Evolutionary conservation across 2,888 invertebrate species (phyloP).

Genomic region (Adelphocoris suturalis): DNA sequence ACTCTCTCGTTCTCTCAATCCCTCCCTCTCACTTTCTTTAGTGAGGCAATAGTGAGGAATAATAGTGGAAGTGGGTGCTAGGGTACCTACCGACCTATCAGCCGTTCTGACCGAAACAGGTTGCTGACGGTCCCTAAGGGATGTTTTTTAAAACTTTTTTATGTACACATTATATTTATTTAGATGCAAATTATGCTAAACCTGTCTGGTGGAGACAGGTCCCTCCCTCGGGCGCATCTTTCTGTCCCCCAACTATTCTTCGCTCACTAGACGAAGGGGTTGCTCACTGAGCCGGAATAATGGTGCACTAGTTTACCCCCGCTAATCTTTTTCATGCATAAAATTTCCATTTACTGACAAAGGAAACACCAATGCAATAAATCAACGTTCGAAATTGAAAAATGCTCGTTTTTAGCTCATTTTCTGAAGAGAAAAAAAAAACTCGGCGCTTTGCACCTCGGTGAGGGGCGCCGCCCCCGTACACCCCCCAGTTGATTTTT

Average conservation of each 20-base stretch:
- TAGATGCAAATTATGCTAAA: conserved; percentile 29
- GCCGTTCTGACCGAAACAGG: conserved; percentile 18
- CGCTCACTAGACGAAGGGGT: neutral
- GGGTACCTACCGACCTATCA: neutral
- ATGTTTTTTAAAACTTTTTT: neutral
- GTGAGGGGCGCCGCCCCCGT: no score
- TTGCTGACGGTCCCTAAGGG: neutral
- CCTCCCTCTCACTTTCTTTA: neutral
- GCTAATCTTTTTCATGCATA: no score
- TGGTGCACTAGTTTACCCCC: neutral
- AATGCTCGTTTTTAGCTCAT: no score
- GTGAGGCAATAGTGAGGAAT: conserved; percentile 17
- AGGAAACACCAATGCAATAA: no score
- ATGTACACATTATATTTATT: neutral
- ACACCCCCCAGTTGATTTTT: no score
- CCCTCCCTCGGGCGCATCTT: conserved; percentile 12
- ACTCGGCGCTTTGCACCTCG: no score
- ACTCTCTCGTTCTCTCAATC: no score
- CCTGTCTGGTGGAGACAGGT: neutral
- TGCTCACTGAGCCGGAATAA: neutral
- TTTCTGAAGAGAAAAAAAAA: no score
- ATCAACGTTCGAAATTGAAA: no score
- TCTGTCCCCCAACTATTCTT: neutral
- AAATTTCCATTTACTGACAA: no score
- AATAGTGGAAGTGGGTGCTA: conserved; percentile 19